phyloP scores from a whole-genome alignment of 2,113 vertebrate genomes.

The Procavia capensis region DNA sequence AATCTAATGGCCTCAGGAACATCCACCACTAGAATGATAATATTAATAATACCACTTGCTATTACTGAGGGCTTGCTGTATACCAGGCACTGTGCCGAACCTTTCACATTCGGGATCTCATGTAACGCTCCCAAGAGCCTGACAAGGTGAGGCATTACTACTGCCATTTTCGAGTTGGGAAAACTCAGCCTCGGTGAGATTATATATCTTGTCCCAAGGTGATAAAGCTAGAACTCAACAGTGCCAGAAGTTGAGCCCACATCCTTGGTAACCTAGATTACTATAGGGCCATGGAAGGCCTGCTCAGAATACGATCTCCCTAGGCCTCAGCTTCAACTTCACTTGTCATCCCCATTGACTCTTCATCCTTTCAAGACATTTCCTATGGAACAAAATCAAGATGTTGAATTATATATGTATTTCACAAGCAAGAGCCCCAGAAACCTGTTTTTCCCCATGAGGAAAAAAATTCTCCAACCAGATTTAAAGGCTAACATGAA shows the following conservation, averaged over 20 bases:
- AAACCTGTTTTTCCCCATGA: constrained; percentile 53
- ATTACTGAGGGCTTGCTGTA: not conserved
- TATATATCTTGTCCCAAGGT: not conserved
- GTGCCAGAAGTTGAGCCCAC: not conserved
- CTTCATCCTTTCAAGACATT: constrained; percentile 60
- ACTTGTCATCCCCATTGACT: constrained; percentile 39
- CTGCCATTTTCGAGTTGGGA: constrained; percentile 12
- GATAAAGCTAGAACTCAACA: not conserved
- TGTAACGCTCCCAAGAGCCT: not conserved
- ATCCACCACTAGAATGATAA: not conserved
- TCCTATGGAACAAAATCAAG: constrained; percentile 58
- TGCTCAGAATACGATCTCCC: not conserved
- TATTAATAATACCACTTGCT: not conserved
- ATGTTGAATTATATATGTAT: constrained; percentile 41
- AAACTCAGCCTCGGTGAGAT: not conserved
- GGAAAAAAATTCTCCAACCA: constrained; percentile 47
- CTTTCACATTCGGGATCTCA: not conserved
- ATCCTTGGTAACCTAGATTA: not conserved
- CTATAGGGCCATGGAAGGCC: not conserved
- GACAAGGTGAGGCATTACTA: not conserved
- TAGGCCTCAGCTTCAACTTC: constrained; percentile 49
- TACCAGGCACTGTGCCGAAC: constrained; percentile 1
- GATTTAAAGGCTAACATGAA: constrained; percentile 54
- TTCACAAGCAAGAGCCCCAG: constrained; percentile 40
- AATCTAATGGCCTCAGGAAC: not conserved